Evolutionary conservation across 2,888 invertebrate species (phyloP).

Genomic region (Cephus rjabovi): DNA sequence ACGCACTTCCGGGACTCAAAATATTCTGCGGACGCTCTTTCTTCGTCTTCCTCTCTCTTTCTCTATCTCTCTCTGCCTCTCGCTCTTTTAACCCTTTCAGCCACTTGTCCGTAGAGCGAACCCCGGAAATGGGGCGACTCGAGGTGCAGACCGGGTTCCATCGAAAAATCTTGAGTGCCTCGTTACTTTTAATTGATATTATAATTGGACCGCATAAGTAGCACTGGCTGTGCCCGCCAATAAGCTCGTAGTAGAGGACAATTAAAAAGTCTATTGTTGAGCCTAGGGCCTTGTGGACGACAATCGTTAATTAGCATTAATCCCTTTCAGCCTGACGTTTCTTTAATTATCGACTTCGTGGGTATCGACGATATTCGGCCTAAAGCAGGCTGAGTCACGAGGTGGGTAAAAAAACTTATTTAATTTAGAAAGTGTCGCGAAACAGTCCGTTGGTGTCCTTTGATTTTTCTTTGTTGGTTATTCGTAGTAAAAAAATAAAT

Average conservation of each 20-base stretch:
- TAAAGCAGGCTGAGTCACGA: neutral
- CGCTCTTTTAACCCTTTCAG: neutral
- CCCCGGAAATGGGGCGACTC: neutral
- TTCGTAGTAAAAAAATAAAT: neutral
- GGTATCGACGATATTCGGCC: neutral
- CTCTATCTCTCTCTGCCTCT: neutral
- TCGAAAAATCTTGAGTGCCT: conserved; percentile 41
- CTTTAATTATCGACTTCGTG: neutral
- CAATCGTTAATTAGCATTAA: neutral
- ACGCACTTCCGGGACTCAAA: conserved; percentile 29
- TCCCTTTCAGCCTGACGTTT: neutral
- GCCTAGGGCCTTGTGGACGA: neutral
- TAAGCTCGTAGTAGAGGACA: neutral
- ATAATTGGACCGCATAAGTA: conserved; percentile 38
- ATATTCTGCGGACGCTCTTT: neutral
- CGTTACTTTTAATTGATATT: conserved; percentile 51
- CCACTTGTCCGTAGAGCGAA: neutral
- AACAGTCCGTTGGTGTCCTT: neutral
- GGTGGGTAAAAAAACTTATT: neutral
- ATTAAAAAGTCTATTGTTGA: neutral
- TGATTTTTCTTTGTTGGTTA: neutral
- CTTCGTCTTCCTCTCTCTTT: neutral
- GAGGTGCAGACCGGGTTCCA: neutral
- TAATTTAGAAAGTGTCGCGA: neutral
- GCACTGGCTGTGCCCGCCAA: neutral